Base-by-base conservation (phyloP, 2,113 vertebrate genomes). In the Oostethus manadensis region DNA sequence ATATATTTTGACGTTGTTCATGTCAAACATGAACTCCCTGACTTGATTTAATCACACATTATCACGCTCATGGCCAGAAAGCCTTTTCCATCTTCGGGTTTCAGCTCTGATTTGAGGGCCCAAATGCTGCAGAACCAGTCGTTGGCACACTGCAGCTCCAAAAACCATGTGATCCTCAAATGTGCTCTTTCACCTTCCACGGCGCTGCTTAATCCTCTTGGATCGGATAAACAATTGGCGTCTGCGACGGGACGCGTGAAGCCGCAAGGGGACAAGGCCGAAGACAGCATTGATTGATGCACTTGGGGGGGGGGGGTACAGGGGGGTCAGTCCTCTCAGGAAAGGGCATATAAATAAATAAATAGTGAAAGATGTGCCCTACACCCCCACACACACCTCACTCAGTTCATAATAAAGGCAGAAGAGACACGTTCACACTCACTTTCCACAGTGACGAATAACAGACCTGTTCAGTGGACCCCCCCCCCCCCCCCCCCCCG, bases 211-310 rank as follows among this genome's bases (percentile, higher is more conserved):
- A 43, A 70, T 70, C 66, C 58, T 59, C 51, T 56, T 48, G 40
- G 45, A 58, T 77, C 58, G 62, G 11, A 13, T 78, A 69, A 75
- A 73, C 71, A 55, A 80, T 78, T 69, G 70, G 62, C 73, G 80
- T 79, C 64, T 71, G 40, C 56, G 15, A 43, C 44, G 67, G 72
- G 72, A 71, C 59, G 63, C 60, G 71, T 81, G 56, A 77, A 83
- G 50, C 67, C 82, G 72, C 71, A 13, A 58, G n/a, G 80, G 78
- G 77, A 68, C 42, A 8, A 11, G 44, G 62, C 50, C 57, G 61
- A 72, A 14, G 74, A 54, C 58, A 48, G 63, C 70, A 65, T 71
- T 83, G 74, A 78, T 80, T 83, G 43, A 74, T 81, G 78, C 72
- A 70, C 70, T 35, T 51, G 64, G 61, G 63, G 13, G 13, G 38